phyloP scores from a whole-genome alignment of 2,888 invertebrate genomes.

The Diploptera punctata region DNA sequence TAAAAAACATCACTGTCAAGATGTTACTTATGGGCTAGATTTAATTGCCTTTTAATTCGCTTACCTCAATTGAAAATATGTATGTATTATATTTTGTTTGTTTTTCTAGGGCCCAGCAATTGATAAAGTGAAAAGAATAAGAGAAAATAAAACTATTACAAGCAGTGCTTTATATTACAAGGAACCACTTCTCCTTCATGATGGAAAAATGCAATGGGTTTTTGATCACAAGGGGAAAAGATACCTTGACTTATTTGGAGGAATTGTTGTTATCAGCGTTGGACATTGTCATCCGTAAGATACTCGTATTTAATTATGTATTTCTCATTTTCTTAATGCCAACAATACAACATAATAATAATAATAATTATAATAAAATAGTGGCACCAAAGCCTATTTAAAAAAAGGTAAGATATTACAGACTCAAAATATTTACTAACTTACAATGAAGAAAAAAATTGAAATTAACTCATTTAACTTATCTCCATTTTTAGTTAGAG shows the following conservation, averaged over 20 bases:
- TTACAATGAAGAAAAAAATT: no score
- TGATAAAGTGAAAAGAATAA: slow-evolving; percentile 64
- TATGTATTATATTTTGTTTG: no score
- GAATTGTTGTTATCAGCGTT: slow-evolving; percentile 96
- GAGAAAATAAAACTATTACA: slow-evolving; percentile 71
- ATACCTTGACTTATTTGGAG: slow-evolving; percentile 95
- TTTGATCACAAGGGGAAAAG: slow-evolving; percentile 85
- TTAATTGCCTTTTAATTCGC: neutral
- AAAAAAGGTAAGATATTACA: no score
- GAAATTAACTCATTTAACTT: no score
- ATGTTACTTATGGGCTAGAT: neutral
- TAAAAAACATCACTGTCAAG: neutral
- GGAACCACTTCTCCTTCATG: slow-evolving; percentile 81
- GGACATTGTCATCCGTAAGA: slow-evolving; percentile 98
- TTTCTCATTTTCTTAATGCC: neutral
- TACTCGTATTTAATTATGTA: no score
- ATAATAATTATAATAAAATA: neutral
- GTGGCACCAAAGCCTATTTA: neutral
- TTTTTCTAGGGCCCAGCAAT: slow-evolving; percentile 62
- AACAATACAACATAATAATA: no score
- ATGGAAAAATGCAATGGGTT: slow-evolving; percentile 92
- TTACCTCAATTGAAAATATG: no score
- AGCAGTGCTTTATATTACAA: slow-evolving; percentile 77
- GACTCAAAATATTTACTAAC: no score
- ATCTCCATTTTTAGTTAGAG: no score